Evolutionary conservation across 2,888 invertebrate genomes (phyloP), one percentile per base, ranked within the genome.

Genomic region (Amphiduros pacificus): DNA sequence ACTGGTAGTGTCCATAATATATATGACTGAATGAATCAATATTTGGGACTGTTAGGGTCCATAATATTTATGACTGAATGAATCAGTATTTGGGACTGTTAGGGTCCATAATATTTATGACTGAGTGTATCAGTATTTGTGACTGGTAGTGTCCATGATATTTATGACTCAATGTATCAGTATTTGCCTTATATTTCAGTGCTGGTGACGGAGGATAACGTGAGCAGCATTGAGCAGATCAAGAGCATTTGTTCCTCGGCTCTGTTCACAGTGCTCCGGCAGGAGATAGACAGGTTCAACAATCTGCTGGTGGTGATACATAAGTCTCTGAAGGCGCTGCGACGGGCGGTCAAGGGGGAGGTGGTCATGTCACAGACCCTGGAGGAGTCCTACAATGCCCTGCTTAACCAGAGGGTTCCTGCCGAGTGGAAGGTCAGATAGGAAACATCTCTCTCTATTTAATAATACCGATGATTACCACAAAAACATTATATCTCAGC

Each of bases 251-350:
- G 66, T 40, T 73, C 74, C 66, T 80, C 81, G 6, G 80, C 82
- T n/a, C 68, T 82, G 63, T 72, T 80, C 52, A 80, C 77, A 0
- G 76, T 81, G 1, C 68, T 82, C n/a, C 67, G 79, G 26, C 82
- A 82, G 70, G 82, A 82, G 71, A 74, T 81, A 17, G 78, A 78
- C 63, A 71, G 80, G 31, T 82, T 79, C 66, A 78, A 82, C 65
- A 67, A 73, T 24, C 69, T 82, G 44, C 71, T 82, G 29, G 54
- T 59, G 14, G 58, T 77, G 24, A 76, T 82, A 32, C 76, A 77
- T 60, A 67, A 69, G 22, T 76, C 77, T 5, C 69, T 82, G 55
- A 64, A 65, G 22, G 63, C 68, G 17, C 72, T 82, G 6, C 65
- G 67, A n/a, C 72, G 73, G 28, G 59, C 57, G 5, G 61, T 67